A percentile compares a stretch with the other conserved stretches of the same genome.
Evolutionary conservation across 2,888 invertebrate genomes (phyloP).

Genomic region (Bombyx huttoni): DNA sequence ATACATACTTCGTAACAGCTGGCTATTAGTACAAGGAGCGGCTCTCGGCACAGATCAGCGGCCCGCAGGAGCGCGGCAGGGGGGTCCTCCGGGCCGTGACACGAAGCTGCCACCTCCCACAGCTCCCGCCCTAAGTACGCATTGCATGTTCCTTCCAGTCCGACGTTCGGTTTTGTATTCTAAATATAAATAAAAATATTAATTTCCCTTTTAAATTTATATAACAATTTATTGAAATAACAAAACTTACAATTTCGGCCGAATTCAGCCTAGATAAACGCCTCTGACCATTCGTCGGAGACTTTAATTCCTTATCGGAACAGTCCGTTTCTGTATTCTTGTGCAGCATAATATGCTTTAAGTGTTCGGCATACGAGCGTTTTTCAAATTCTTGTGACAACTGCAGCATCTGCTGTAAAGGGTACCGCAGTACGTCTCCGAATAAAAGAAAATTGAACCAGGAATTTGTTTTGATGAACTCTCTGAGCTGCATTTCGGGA

Average conservation of each 20-base stretch:
- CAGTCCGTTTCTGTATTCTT: conserved; percentile 40
- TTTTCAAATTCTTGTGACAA: conserved; percentile 71
- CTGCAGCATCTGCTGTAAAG: conserved; percentile 73
- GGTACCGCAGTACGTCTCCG: conserved; percentile 79
- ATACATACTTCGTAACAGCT: conserved; percentile 76
- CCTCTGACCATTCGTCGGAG: conserved; percentile 42
- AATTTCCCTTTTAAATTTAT: not conserved
- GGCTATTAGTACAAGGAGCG: conserved; percentile 76
- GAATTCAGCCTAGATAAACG: conserved; percentile 48
- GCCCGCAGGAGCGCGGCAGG: conserved; percentile 75
- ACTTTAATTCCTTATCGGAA: conserved; percentile 49
- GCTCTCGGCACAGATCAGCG: conserved; percentile 70
- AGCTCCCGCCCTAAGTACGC: conserved; percentile 59
- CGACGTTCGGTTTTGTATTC: conserved; percentile 34
- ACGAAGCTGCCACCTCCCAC: conserved; percentile 75
- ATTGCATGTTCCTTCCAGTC: conserved; percentile 54
- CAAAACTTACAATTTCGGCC: conserved; percentile 43
- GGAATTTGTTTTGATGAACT: conserved; percentile 73
- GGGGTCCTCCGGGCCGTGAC: conserved; percentile 79
- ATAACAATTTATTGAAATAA: not conserved
- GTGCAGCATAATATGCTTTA: conserved; percentile 66
- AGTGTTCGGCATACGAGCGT: conserved; percentile 72
- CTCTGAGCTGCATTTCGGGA: conserved; percentile 72
- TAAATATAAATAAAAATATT: conserved; percentile 8
- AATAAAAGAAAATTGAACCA: conserved; percentile 82